Base-by-base conservation (phyloP, 2,113 vertebrate species). In the Onychostoma macrolepis region DNA sequence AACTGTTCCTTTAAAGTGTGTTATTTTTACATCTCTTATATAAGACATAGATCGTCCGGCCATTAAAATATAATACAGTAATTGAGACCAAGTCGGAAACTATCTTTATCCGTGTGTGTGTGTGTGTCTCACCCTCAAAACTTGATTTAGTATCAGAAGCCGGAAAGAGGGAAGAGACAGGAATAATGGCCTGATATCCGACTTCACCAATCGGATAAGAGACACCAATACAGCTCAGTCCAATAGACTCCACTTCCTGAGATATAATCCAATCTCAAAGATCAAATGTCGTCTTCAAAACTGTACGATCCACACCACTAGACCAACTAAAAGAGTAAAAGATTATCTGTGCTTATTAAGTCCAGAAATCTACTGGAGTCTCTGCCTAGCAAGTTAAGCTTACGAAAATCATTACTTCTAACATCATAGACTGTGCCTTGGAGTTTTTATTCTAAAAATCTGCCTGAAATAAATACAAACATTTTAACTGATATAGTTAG, bases 141-240 rank as follows among this genome's bases (percentile, higher is more conserved):
- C 71, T 24, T 61, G 36, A 61, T 72, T 71, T 80, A 61, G 69
- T 28, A 63, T 83, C 67, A 65, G 71, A 87, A 65, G 80, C 86
- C 72, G 86, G 71, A 82, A 33, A 67, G 26, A 79, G 84, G 76
- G 67, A n/a, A 63, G 26, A 87, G 69, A 74, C 45, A 28, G 15
- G 33, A 87, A 87, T 83, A 87, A 83, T 76, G 69, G 69, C 19
- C 53, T 84, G 83, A 72, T 84, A 84, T 84, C 83, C 30, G 9
- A 84, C 83, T 74, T 84, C 83, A 84, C 45, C 83, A 84, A 58
- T 74, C 33, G 19, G 80, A 87, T 83, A 87, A 83, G 53, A 84
- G 71, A 83, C 61, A 72, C 82, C 63, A 38, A 38, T 71, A 33
- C 28, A 69, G 43, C 63, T 13, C 28, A 67, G 41, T 13, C 48